These are phyloP conservation scores for Pseudomyrmex pallidus DNA, from an alignment of 1,140 invertebrate genomes.

Conservation along the genomic window DNA sequence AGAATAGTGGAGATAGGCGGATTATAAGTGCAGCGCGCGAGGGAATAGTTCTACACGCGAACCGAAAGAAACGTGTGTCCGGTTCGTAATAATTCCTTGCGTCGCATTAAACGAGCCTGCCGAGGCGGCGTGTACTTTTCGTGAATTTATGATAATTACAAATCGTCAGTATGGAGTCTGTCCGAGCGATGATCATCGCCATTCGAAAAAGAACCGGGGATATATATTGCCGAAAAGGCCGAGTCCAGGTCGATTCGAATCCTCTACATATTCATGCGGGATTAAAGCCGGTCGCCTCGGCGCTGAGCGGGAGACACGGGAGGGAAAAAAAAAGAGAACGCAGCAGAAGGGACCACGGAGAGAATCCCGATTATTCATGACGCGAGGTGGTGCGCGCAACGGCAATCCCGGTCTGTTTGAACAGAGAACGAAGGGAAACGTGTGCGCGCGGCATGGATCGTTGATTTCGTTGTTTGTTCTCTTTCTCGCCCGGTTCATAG, in stretches of 20 bases:
- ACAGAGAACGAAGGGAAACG: conserved; percentile 67
- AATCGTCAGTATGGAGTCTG: conserved; percentile 50
- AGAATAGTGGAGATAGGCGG: neutral
- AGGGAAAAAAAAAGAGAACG: conserved; percentile 56
- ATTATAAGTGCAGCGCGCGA: neutral
- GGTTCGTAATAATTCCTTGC: conserved; percentile 32
- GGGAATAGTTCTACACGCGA: neutral
- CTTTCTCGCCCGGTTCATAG: conserved; percentile 65
- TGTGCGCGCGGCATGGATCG: conserved; percentile 34
- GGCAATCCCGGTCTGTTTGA: conserved; percentile 74
- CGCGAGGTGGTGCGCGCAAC: conserved; percentile 58
- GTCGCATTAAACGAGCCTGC: conserved; percentile 31
- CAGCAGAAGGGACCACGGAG: conserved; percentile 46
- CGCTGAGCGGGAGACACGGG: conserved; percentile 33
- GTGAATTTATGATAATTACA: conserved; percentile 67
- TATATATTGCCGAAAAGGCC: conserved; percentile 54
- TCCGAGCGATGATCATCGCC: conserved; percentile 50
- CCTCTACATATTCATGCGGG: conserved; percentile 76
- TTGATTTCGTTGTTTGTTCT: conserved; percentile 70
- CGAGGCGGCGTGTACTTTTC: neutral
- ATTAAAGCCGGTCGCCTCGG: conserved; percentile 71
- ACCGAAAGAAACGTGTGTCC: neutral
- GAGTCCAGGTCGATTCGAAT: conserved; percentile 32
- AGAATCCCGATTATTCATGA: conserved; percentile 77
- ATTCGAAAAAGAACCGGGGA: conserved; percentile 41